Percentiles rank a stretch among this genome's conserved stretches.
These are phyloP conservation scores for Limnothrissa miodon DNA, from an alignment of 2,113 vertebrate species.

Conservation along the genomic window DNA sequence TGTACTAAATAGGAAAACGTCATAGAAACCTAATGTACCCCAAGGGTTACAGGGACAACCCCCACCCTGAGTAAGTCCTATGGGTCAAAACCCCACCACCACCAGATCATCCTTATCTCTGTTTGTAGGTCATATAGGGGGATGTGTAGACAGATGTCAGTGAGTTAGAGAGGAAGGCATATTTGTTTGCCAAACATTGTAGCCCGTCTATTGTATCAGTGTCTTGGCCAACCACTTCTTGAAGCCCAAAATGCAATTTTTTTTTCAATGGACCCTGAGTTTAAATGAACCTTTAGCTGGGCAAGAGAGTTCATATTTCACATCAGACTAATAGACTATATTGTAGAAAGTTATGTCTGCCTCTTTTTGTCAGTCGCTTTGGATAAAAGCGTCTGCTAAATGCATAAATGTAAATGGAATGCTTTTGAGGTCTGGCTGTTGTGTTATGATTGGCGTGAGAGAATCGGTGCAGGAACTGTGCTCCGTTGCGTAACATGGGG, in stretches of 20 bases:
- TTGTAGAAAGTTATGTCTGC: neutral
- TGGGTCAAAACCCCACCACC: neutral
- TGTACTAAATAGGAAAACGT: too few species aligned
- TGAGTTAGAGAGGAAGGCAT: neutral
- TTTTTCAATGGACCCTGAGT: neutral
- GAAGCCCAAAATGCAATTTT: too few species aligned
- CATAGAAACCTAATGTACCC: neutral
- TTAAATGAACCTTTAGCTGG: too few species aligned
- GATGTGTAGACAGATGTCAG: neutral
- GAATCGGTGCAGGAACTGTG: neutral
- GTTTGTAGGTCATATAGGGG: neutral
- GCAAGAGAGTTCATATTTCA: neutral
- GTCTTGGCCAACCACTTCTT: neutral
- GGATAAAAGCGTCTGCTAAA: too few species aligned
- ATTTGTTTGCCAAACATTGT: neutral
- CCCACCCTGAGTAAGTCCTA: too few species aligned
- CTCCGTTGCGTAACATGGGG: constrained; percentile 45
- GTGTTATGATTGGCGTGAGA: constrained; percentile 8
- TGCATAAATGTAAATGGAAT: too few species aligned
- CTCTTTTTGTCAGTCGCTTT: too few species aligned
- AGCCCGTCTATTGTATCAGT: too few species aligned
- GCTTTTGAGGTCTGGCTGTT: neutral
- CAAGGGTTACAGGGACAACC: too few species aligned
- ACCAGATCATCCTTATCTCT: neutral
- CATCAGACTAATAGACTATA: neutral